phyloP scores from a whole-genome alignment of 2,888 invertebrate species.

The Theodoxus fluviatilis region DNA sequence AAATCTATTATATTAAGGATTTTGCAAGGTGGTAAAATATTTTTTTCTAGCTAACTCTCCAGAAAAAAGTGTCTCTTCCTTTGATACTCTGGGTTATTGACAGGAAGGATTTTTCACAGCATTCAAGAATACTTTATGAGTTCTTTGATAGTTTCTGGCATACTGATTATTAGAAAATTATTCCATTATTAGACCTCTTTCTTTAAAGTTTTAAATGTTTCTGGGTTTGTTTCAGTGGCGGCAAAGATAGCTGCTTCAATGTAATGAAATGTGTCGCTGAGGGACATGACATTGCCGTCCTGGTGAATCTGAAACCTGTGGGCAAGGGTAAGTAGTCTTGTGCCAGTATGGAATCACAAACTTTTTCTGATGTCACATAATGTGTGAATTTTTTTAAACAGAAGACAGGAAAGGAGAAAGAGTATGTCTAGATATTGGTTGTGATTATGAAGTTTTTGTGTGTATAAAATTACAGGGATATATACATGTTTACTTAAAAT shows the following conservation, averaged over 20 bases:
- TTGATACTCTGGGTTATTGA: no score
- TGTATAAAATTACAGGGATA: background rate
- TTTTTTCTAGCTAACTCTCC: no score
- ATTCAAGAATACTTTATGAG: no score
- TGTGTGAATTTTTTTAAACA: background rate
- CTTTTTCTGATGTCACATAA: background rate
- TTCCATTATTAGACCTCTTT: background rate
- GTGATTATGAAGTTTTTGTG: background rate
- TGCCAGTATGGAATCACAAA: background rate
- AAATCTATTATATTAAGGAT: no score
- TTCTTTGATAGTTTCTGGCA: background rate
- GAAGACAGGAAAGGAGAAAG: background rate
- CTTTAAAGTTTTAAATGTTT: background rate
- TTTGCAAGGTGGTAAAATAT: no score
- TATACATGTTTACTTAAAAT: background rate
- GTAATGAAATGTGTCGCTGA: constrained; percentile 97
- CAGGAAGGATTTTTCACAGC: no score
- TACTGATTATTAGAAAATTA: background rate
- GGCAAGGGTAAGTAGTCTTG: constrained; percentile 72
- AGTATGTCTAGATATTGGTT: background rate
- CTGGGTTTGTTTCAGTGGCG: constrained; percentile 76
- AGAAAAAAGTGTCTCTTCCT: no score
- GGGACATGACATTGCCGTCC: constrained; percentile 92
- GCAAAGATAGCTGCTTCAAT: constrained; percentile 99
- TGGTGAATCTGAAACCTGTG: constrained; percentile 89